Evolutionary conservation across 2,113 vertebrate genomes (phyloP).

Genomic region (Rhineura floridana): DNA sequence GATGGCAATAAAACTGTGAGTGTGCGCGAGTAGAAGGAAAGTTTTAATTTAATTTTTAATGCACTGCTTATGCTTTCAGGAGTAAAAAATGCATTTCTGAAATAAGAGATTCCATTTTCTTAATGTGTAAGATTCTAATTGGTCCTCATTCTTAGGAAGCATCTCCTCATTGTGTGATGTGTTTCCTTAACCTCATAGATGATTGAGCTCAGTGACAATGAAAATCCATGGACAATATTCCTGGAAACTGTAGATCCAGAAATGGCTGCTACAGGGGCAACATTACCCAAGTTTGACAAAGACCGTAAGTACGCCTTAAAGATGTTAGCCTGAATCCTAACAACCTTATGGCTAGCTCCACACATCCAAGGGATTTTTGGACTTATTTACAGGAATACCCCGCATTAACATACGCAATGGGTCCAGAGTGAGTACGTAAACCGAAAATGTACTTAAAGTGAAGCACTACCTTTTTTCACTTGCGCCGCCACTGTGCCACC

Average conservation of each 20-base stretch:
- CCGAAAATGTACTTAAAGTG: too few relatives aligned
- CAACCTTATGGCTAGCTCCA: background rate
- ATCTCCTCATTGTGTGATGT: background rate
- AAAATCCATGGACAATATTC: constrained; percentile 99
- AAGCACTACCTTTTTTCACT: too few relatives aligned
- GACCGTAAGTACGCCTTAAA: constrained; percentile 86
- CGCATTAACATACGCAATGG: too few relatives aligned
- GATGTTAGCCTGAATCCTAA: background rate
- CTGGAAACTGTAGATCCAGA: constrained; percentile 98
- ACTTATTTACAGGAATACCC: too few relatives aligned
- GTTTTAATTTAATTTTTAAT: background rate
- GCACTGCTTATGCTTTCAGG: background rate
- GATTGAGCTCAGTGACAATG: constrained; percentile 98
- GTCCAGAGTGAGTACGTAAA: too few relatives aligned
- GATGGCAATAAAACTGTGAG: constrained; percentile 97
- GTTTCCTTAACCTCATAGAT: constrained; percentile 78
- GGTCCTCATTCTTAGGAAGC: too few relatives aligned
- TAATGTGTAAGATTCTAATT: too few relatives aligned
- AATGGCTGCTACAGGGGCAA: constrained; percentile 95
- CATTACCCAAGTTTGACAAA: constrained; percentile 99
- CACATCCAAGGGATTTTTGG: background rate
- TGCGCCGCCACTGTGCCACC: too few relatives aligned
- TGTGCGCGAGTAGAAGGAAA: background rate
- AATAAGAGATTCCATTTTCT: background rate
- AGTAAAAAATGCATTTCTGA: background rate